These are phyloP conservation scores for Electrona antarctica DNA, from an alignment of 2,113 vertebrate genomes.

Conservation along the genomic window DNA sequence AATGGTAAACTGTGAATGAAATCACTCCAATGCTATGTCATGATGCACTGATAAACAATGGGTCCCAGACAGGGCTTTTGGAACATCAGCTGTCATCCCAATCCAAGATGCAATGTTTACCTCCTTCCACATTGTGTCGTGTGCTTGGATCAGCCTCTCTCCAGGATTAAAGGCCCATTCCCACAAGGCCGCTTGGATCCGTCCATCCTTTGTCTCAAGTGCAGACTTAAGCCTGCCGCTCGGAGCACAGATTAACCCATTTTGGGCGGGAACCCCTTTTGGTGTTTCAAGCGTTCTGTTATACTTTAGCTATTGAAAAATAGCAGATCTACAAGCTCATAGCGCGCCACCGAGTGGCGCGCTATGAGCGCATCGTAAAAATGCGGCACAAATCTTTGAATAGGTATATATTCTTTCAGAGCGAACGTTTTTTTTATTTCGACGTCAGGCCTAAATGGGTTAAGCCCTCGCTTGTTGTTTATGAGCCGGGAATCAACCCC, in stretches of 20 bases:
- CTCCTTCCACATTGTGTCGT: constrained; percentile 41
- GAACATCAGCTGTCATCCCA: constrained; percentile 2
- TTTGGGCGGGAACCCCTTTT: too few species aligned
- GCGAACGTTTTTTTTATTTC: too few species aligned
- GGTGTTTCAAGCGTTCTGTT: too few species aligned
- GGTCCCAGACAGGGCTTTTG: neutral
- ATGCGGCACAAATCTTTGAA: too few species aligned
- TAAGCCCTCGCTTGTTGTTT: constrained; percentile 50
- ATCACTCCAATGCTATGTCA: constrained; percentile 6
- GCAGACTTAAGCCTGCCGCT: constrained; percentile 45
- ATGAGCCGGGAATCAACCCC: constrained; percentile 38
- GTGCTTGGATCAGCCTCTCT: constrained; percentile 41
- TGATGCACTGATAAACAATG: constrained; percentile 4
- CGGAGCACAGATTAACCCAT: constrained; percentile 59
- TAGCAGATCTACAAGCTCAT: too few species aligned
- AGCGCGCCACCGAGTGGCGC: too few species aligned
- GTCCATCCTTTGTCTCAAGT: constrained; percentile 50
- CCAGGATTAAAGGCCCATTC: constrained; percentile 46
- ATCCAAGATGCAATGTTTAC: constrained; percentile 35
- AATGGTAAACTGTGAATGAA: too few species aligned
- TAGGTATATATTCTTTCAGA: too few species aligned
- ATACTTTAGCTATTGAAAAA: too few species aligned
- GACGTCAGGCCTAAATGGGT: too few species aligned
- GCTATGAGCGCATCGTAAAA: too few species aligned
- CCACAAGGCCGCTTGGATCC: constrained; percentile 46